Evolutionary conservation across 2,113 vertebrate species (phyloP), one percentile per base, ranked within the genome.

Genomic region (Sorex fumeus): DNA sequence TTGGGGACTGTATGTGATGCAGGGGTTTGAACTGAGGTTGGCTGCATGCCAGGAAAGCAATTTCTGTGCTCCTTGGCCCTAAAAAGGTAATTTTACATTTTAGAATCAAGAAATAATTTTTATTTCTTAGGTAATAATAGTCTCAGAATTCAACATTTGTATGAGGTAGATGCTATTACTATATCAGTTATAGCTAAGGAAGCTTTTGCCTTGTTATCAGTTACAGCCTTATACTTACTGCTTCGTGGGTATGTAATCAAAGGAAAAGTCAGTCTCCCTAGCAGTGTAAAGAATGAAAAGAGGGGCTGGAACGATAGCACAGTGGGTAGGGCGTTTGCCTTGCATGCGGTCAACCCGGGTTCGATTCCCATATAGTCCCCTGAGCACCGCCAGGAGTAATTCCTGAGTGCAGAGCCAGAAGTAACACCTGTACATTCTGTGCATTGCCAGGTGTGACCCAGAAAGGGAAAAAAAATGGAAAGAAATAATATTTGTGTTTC

Each of bases 101-200:
- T 78, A 85, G 18, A 94, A 77, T 62, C 6, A 88, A 87, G 43
- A 69, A 70, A 23, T 8, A 2, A 53, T 45, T 72, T 74, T 91
- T 83, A 88, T 53, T 74, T 30, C 70, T 92, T 93, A 91, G 60
- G 10, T 75, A 64, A 76, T 69, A 84, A 21, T 60, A 79, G 43
- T 82, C 62, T 43, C n/a, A 32, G 4, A 75, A 80, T 84, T 70
- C 53, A 71, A 25, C 40, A 84, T 83, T 78, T 83, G 60, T 83
- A 6, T 76, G 91, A 93, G 36, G 81, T 87, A 93, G 40, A 40
- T 50, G 79, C 57, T 45, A 18, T 77, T 84, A 45, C 72, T 10
- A 28, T 66, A 66, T 64, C 19, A 18, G 4, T 64, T 64, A 64
- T 13, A 88, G 36, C 18, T 69, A 30, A 89, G 85, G 27, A 71